Base-by-base conservation (phyloP, 2,113 vertebrate genomes). In the Sylvia atricapilla region DNA sequence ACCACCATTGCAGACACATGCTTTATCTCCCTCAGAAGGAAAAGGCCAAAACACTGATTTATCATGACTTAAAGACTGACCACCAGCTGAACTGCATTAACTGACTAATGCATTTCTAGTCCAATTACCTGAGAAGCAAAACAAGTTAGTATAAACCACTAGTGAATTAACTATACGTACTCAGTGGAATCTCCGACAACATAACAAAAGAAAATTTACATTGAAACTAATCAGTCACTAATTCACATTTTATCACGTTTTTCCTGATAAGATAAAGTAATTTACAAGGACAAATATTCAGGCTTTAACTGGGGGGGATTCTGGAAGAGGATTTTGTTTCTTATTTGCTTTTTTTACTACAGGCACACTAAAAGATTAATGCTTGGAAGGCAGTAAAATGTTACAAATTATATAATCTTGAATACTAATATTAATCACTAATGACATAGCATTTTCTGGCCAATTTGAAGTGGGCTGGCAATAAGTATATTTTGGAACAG, bases 41-140 rank as follows among this genome's bases (percentile, higher is more conserved):
- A 31, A 44, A 22, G 2, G 31, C n/a, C 74, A n/a, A 86, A 92
- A 6, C 46, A 66, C 62, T 68, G n/a, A 74, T 70, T 93, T 92
- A 43, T 69, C n/a, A 27, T 35, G 37, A 85, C 68, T 86, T 87
- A 72, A 83, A 82, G 49, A 82, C 27, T 85, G 78, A 82, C 70
- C 63, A 85, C n/a, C 68, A 89, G 63, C 31, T 86, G 49, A 94
- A 80, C 76, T 60, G 37, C 63, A 86, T 70, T 66, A 91, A 81
- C 43, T 27, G 23, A 81, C 50, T 85, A 83, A 79, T 25, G 27
- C 43, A 72, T 18, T 86, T 86, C 74, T 58, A 86, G 68, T 74
- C 72, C 63, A 86, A 89, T 74, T 89, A 77, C 46, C 43, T 50
- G 41, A 80, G 55, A 95, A 83, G 46, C 50, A 95, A 93, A 93